Percentiles rank a stretch among this genome's conserved stretches.
Conservation (phyloP, 2,113 vertebrate genomes). For the Sphyrna mokarran region DNA sequence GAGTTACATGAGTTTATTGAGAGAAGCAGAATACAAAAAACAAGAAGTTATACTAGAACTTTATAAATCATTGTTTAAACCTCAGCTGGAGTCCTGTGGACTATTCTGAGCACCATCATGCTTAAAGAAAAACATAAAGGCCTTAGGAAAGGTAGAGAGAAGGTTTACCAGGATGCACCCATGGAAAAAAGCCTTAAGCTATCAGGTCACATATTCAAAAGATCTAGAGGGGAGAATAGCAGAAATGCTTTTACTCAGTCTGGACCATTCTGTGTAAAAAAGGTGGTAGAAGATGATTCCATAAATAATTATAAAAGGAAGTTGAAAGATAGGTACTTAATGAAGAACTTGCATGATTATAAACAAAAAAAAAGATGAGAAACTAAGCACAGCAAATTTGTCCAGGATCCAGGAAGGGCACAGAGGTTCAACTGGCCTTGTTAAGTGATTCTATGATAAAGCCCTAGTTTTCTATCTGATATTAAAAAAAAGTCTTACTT, state of each 20-base stretch:
- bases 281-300: background rate
- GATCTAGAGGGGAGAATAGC: background rate
- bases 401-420: background rate
- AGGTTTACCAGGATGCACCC: no score
- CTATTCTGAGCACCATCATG: no score
- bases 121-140: no score
- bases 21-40: no score
- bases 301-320: background rate
- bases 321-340: background rate
- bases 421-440: background rate
- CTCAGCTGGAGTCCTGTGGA: no score
- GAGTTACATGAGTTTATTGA: no score
- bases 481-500: slow-evolving; percentile 64
- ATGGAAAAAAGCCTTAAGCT: no score
- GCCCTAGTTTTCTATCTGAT: background rate
- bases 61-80: no score
- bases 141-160: no score
- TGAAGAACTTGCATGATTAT: background rate
- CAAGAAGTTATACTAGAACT: no score
- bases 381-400: background rate
- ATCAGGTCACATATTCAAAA: background rate
- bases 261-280: background rate
- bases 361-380: no score
- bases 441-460: background rate
- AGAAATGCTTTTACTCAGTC: background rate